Evolutionary conservation across 1,140 invertebrate genomes (phyloP), one percentile per base, ranked within the genome.

Genomic region (Heterodera carotae): DNA sequence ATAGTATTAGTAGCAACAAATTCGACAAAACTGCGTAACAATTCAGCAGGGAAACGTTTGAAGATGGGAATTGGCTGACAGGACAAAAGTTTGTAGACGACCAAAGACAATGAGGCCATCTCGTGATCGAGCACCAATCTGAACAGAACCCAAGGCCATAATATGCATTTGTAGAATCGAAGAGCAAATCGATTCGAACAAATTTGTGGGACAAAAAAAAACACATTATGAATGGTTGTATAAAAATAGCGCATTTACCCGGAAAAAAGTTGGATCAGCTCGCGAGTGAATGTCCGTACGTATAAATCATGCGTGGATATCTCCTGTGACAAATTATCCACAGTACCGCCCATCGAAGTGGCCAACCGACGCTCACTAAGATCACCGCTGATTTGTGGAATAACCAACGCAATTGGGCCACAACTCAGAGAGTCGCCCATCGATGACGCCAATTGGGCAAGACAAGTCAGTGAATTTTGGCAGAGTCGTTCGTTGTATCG

Each of bases 391-490:
- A 74, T 31, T 12, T 62, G 64, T 27, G 72, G 72, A 33, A 74
- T 62, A 31, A 74, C 72, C 43, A 74, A 29, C 1, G 72, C 56
- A 74, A 74, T 64, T 15, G 72, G 75, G n/a, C 75, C 75, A 31
- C 33, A 33, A 12, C 48, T 43, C 25, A 78, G 27, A 67, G 53
- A 69, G 22, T 78, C 77, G 53, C 77, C 77, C 75, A 78, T 78
- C 4, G 75, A 12, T 18, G 73, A 79, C 12, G 76, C 75, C 34
- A 78, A 43, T 74, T 78, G 77, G 25, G 76, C 59, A 8, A 78
- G 67, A 79, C 77, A 78, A 66, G 39, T 64, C 64, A 78, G 25
- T 12, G 77, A 78, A 67, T 78, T 78, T 18, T 66, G 39, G 79
- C 77, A 79, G 27, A 78, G 62, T 25, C 34, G 34, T 31, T 79